Conservation (phyloP, 2,888 invertebrate genomes). For the Oxyteleia sp. region DNA sequence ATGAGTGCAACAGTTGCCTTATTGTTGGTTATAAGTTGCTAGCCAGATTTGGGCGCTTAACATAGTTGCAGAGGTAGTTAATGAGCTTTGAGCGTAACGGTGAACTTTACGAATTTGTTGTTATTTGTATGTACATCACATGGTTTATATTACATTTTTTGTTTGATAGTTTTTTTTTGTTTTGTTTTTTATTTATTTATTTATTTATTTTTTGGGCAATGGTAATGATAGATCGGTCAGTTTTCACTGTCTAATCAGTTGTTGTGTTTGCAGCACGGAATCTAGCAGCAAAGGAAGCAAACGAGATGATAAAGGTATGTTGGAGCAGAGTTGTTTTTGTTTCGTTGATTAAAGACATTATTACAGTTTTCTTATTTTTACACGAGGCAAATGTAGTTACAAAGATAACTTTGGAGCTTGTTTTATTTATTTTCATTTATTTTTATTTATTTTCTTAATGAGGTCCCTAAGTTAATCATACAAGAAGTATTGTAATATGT, state of each 20-base stretch:
- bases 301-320: conserved; percentile 86
- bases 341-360: too few relatives aligned
- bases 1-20: too few relatives aligned
- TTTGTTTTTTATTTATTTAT: too few relatives aligned
- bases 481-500: too few relatives aligned
- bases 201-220: too few relatives aligned
- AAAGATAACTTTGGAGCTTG: too few relatives aligned
- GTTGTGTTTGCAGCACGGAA: conserved; percentile 83
- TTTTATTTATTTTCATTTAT: too few relatives aligned
- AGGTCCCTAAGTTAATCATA: too few relatives aligned
- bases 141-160: conserved; percentile 21
- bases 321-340: too few relatives aligned
- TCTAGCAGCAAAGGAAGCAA: conserved; percentile 83
- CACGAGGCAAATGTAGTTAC: too few relatives aligned
- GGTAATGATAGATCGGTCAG: not conserved
- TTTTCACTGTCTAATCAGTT: conserved; percentile 5
- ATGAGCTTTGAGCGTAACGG: conserved; percentile 80
- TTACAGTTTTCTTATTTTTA: too few relatives aligned
- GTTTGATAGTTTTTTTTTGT: conserved; percentile 19
- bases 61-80: conserved; percentile 86
- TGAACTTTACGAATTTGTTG: conserved; percentile 44
- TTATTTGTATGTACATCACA: conserved; percentile 58
- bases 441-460: too few relatives aligned
- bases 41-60: conserved; percentile 87
- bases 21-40: conserved; percentile 82